A percentile compares a stretch with the other conserved stretches of the same genome.
Conservation (phyloP, 2,797 vertebrate species). For the Periophthalmus magnuspinnatus region DNA sequence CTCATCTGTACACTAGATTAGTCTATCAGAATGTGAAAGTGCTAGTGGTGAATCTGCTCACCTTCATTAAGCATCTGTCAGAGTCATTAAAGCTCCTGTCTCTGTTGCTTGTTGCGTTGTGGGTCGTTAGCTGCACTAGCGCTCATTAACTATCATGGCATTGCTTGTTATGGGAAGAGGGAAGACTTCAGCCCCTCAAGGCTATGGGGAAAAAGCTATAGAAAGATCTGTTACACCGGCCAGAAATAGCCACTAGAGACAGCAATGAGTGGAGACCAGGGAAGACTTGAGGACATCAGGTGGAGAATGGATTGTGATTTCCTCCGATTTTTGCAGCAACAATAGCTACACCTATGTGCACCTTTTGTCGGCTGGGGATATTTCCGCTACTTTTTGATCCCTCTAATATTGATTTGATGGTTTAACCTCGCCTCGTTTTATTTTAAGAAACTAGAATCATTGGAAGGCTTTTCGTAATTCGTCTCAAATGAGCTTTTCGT, state of each 20-base stretch:
- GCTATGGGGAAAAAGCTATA: constrained; percentile 4
- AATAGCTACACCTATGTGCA: neutral
- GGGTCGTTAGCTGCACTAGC: constrained; percentile 33
- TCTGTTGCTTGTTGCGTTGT: constrained; percentile 10
- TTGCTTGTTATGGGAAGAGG: constrained; percentile 30
- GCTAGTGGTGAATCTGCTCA: constrained; percentile 11
- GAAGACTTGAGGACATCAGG: neutral
- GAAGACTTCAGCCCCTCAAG: constrained; percentile 13
- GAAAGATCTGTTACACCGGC: neutral
- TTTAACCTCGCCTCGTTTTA: neutral
- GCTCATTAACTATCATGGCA: constrained; percentile 41
- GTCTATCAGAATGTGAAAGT: constrained; percentile 27
- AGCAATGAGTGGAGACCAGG: neutral
- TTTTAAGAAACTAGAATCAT: neutral
- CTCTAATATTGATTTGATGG: constrained; percentile 1
- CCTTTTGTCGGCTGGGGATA: neutral
- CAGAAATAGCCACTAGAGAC: neutral
- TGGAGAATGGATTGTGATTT: neutral
- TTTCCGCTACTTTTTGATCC: neutral
- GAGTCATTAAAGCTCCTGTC: constrained; percentile 23
- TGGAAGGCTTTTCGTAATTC: neutral
- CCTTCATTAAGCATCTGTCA: constrained; percentile 27
- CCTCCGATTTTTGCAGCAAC: neutral
- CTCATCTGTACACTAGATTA: constrained; percentile 46
- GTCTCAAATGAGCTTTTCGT: neutral